These are phyloP conservation scores for Microtus montanus DNA, from an alignment of 2,113 vertebrate genomes.

Conservation along the genomic window DNA sequence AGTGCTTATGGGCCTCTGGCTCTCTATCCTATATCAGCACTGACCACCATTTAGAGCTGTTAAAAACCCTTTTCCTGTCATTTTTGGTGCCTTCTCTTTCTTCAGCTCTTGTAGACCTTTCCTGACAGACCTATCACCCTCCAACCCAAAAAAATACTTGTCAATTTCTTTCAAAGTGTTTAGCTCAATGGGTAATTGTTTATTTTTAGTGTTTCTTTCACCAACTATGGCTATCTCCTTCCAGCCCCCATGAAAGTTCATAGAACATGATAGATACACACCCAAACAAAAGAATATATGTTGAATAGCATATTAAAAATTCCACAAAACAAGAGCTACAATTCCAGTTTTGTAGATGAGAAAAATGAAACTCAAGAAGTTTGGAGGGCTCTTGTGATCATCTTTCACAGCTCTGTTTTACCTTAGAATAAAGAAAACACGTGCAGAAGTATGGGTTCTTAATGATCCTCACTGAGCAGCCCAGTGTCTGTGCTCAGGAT, in stretches of 20 bases:
- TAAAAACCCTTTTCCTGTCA: neutral
- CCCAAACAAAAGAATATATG: neutral
- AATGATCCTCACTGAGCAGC: neutral
- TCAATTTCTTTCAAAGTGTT: neutral
- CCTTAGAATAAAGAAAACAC: neutral
- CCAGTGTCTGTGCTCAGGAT: neutral
- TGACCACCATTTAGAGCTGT: neutral
- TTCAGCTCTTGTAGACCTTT: neutral
- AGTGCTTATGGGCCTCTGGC: rapidly evolving
- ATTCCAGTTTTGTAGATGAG: neutral
- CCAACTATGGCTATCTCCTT: neutral
- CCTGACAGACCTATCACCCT: neutral
- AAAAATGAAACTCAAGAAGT: neutral
- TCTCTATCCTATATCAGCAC: neutral
- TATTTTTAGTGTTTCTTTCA: neutral
- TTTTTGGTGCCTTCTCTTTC: neutral
- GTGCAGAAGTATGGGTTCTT: neutral
- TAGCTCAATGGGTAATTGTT: neutral
- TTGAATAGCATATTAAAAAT: neutral
- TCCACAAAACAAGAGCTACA: neutral
- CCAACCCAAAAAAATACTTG: neutral
- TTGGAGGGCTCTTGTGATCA: neutral
- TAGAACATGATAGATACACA: neutral
- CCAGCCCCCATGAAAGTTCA: neutral
- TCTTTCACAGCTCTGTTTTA: neutral